phyloP scores from a whole-genome alignment of 2,113 vertebrate genomes.

The Eurystomus gularis region DNA sequence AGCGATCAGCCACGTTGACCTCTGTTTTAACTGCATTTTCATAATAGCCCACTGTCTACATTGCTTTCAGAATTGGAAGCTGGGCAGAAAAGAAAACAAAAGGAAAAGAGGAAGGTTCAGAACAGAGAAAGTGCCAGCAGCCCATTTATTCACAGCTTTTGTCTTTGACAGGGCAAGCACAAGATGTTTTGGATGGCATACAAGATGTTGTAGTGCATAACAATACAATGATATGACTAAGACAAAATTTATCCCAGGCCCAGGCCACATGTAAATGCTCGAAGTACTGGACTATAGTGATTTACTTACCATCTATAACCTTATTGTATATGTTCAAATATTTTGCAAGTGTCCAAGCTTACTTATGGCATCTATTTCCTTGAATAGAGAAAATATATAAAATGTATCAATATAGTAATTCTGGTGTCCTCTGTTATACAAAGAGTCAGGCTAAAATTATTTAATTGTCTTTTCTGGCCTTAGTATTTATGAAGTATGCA shows the following conservation, averaged over 20 bases:
- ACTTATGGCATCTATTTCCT: background rate
- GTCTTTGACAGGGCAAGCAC: background rate
- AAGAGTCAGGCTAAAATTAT: background rate
- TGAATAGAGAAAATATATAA: background rate
- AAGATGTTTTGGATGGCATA: slow-evolving; percentile 16
- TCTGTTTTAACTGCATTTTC: background rate
- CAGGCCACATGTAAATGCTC: background rate
- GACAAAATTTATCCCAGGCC: background rate
- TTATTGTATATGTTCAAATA: background rate
- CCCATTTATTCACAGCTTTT: slow-evolving; percentile 31
- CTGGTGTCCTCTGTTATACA: background rate
- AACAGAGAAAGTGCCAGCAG: background rate
- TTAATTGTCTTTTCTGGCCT: background rate
- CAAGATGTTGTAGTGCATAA: background rate
- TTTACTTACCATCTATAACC: background rate
- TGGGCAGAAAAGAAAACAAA: background rate
- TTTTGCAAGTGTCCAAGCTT: background rate
- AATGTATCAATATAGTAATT: background rate
- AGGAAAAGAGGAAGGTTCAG: background rate
- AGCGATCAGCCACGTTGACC: background rate
- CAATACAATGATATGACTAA: background rate
- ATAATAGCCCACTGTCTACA: background rate
- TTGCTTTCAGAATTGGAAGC: background rate
- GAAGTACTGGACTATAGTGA: background rate
- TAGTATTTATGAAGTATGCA: background rate